A percentile compares a stretch with the other conserved stretches of the same genome.
phyloP scores from a whole-genome alignment of 2,797 vertebrate genomes.

The Borostomias antarcticus region DNA sequence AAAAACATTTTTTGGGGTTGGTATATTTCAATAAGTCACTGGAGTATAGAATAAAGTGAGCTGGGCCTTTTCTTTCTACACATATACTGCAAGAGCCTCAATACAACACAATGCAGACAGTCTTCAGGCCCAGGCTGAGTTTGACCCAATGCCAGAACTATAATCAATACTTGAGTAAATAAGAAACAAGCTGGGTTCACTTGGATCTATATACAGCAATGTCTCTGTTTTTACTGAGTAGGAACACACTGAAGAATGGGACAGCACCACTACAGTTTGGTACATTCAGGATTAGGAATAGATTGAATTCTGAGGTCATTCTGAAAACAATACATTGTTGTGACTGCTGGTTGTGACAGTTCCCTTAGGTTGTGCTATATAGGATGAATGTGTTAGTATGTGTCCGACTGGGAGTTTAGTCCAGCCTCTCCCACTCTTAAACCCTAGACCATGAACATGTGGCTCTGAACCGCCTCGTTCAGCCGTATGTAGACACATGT shows the following conservation, averaged over 20 bases:
- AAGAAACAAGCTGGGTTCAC: background rate
- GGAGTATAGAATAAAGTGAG: background rate
- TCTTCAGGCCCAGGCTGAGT: background rate
- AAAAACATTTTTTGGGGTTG: background rate
- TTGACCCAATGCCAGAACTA: conserved; percentile 1
- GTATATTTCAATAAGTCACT: background rate
- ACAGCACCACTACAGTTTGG: background rate
- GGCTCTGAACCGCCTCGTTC: too few species aligned
- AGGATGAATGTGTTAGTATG: background rate
- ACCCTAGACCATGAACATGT: background rate
- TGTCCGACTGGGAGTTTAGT: background rate
- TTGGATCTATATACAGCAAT: background rate
- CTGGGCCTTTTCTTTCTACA: background rate
- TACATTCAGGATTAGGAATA: background rate
- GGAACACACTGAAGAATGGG: background rate
- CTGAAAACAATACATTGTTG: background rate
- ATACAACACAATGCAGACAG: background rate
- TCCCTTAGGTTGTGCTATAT: background rate
- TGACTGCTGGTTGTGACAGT: background rate
- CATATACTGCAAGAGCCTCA: background rate
- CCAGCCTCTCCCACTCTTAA: background rate
- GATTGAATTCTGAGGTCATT: conserved; percentile 1
- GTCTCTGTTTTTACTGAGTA: background rate
- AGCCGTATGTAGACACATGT: too few species aligned
- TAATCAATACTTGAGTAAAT: conserved; percentile 13